Evolutionary conservation across 2,888 invertebrate species (phyloP).

Genomic region (Synanthedon tipuliformis): DNA sequence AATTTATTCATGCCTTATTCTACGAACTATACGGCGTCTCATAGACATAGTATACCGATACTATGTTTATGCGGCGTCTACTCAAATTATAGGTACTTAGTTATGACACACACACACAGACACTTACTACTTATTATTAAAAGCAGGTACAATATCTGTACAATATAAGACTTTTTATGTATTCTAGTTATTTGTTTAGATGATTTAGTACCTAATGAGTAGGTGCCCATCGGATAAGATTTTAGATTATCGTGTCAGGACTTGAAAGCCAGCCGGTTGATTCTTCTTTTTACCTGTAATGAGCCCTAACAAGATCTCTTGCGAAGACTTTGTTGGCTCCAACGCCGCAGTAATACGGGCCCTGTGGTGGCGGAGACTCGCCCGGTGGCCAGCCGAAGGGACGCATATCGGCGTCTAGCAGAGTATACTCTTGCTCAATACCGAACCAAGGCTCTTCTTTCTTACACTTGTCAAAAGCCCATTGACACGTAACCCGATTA

Average conservation of each 20-base stretch:
- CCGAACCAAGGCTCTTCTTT: constrained; percentile 82
- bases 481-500: constrained; percentile 72
- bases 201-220: not conserved
- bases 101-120: too few relatives aligned
- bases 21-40: too few relatives aligned
- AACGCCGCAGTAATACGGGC: constrained; percentile 94
- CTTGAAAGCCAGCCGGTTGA: not conserved
- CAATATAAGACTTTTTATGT: not conserved
- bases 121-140: not conserved
- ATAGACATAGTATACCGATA: too few relatives aligned
- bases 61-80: too few relatives aligned
- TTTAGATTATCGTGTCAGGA: too few relatives aligned
- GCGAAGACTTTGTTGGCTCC: constrained; percentile 89
- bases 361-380: constrained; percentile 85
- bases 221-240: not conserved
- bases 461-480: constrained; percentile 74
- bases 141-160: not conserved
- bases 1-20: too few relatives aligned
- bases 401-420: constrained; percentile 79
- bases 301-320: constrained; percentile 89
- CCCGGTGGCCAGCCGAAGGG: constrained; percentile 88
- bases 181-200: too few relatives aligned
- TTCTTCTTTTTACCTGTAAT: constrained; percentile 63
- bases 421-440: constrained; percentile 85
- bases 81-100: too few relatives aligned